These are phyloP conservation scores for Amazona guildingii DNA, from an alignment of 2,113 vertebrate genomes.

Conservation along the genomic window DNA sequence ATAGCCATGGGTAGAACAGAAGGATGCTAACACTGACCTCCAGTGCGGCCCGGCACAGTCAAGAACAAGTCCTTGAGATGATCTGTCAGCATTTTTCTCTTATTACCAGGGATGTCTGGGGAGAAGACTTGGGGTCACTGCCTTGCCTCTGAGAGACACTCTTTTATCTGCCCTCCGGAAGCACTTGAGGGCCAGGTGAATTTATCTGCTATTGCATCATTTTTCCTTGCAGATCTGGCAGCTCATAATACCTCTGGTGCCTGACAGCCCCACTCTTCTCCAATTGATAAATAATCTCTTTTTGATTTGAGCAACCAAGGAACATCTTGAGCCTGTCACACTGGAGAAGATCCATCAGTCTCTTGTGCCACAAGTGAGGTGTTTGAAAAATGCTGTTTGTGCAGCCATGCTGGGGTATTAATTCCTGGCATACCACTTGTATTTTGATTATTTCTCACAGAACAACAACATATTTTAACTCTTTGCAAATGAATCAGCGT, in stretches of 20 bases:
- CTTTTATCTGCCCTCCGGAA: neutral
- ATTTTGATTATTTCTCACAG: slow-evolving; percentile 75
- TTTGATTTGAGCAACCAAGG: slow-evolving; percentile 75
- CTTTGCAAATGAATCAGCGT: slow-evolving; percentile 68
- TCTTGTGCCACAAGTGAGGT: slow-evolving; percentile 64
- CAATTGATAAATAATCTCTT: slow-evolving; percentile 77
- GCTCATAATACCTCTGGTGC: slow-evolving; percentile 60
- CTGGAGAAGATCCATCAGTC: slow-evolving; percentile 73
- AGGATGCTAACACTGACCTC: neutral
- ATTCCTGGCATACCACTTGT: slow-evolving; percentile 70
- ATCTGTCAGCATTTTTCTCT: neutral
- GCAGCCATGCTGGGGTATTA: slow-evolving; percentile 52
- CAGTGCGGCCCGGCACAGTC: rapidly evolving
- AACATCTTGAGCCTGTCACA: slow-evolving; percentile 72
- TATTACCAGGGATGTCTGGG: neutral
- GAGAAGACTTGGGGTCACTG: neutral
- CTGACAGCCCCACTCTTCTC: slow-evolving; percentile 70
- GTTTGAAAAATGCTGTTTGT: slow-evolving; percentile 71
- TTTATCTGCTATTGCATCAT: slow-evolving; percentile 63
- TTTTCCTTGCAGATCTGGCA: slow-evolving; percentile 72
- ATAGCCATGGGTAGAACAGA: neutral
- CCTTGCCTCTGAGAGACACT: neutral
- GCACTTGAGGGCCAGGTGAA: slow-evolving; percentile 27
- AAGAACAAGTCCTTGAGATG: neutral
- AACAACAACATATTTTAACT: slow-evolving; percentile 76